Percentiles rank a stretch among this genome's conserved stretches.
These are phyloP conservation scores for Agonopterix alstromeriana DNA, from an alignment of 2,888 invertebrate species.

Conservation along the genomic window DNA sequence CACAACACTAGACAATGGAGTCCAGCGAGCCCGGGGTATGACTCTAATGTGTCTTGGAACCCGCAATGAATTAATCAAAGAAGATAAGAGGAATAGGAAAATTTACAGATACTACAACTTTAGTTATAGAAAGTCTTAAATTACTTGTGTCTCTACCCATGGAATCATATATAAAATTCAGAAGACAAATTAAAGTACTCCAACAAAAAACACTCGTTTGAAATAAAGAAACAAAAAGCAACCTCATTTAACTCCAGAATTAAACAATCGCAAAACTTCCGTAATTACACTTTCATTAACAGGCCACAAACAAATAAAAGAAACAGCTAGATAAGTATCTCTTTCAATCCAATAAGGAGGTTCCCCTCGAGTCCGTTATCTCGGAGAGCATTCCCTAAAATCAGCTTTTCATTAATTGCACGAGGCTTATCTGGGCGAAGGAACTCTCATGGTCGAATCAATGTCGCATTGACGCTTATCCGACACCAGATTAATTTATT, in stretches of 20 bases:
- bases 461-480: constrained; percentile 57
- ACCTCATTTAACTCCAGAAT: neutral
- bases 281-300: constrained; percentile 39
- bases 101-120: too few relatives aligned
- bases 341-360: constrained; percentile 41
- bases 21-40: too few relatives aligned
- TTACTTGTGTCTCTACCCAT: too few relatives aligned
- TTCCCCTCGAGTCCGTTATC: constrained; percentile 38
- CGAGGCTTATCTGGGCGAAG: constrained; percentile 43
- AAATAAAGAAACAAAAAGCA: too few relatives aligned
- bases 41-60: too few relatives aligned
- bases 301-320: constrained; percentile 31
- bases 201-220: too few relatives aligned
- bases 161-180: too few relatives aligned
- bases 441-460: constrained; percentile 45
- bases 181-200: too few relatives aligned
- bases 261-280: neutral
- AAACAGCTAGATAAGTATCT: constrained; percentile 38
- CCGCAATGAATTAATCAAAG: too few relatives aligned
- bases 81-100: too few relatives aligned
- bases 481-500: constrained; percentile 65
- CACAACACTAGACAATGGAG: too few relatives aligned
- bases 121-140: too few relatives aligned
- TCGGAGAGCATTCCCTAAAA: constrained; percentile 44
- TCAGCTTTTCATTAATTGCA: constrained; percentile 68